These are phyloP conservation scores for Lepidocyrtoides sp. DNA, from an alignment of 2,888 invertebrate species.

Conservation along the genomic window DNA sequence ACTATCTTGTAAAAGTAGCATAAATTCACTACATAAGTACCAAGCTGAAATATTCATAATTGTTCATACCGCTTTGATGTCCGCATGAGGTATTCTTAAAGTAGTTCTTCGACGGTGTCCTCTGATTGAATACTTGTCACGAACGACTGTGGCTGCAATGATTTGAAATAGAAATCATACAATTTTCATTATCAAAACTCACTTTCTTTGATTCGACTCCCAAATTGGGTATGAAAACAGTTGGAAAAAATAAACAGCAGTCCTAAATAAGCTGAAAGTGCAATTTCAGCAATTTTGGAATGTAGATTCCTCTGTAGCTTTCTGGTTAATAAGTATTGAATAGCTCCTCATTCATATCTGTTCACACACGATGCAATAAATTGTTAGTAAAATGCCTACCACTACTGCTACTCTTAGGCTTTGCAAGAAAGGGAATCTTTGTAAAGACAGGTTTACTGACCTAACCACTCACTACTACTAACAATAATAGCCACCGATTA, in stretches of 20 bases:
- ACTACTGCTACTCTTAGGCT: background rate
- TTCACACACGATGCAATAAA: no score
- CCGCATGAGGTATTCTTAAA: conserved; percentile 79
- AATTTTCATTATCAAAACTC: background rate
- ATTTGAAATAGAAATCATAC: background rate
- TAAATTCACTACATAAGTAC: no score
- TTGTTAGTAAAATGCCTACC: no score
- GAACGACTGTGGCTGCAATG: conserved; percentile 73
- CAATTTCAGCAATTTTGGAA: no score
- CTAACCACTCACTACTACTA: no score
- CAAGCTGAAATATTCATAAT: no score
- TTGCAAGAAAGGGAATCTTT: background rate
- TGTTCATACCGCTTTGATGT: conserved; percentile 82
- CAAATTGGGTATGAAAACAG: background rate
- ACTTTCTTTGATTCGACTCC: background rate
- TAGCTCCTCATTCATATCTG: no score
- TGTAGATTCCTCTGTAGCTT: background rate
- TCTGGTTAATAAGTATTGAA: no score
- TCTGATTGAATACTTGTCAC: conserved; percentile 76
- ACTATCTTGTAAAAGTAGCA: no score
- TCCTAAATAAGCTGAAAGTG: background rate
- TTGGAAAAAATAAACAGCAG: background rate
- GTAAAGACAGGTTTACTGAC: conserved; percentile 37
- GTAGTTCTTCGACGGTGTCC: conserved; percentile 80
- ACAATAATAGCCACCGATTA: background rate